Conservation (phyloP, 1,140 invertebrate genomes). For the Drosophila sucinea region DNA sequence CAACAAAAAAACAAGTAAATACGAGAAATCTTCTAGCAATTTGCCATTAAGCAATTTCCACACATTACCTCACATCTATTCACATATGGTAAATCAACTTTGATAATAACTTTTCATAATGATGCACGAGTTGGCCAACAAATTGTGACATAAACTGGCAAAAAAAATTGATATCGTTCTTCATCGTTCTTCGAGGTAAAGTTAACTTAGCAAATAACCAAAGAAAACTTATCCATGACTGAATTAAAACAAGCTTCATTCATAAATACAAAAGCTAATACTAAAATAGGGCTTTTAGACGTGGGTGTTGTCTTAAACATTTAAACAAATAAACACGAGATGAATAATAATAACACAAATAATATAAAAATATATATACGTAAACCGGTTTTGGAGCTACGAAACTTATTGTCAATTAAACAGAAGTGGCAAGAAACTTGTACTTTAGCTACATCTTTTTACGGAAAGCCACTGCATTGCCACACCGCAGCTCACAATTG, state of each 20-base stretch:
- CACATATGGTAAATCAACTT: slow-evolving; percentile 42
- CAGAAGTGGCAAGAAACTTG: slow-evolving; percentile 54
- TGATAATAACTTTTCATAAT: slow-evolving; percentile 73
- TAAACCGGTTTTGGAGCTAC: slow-evolving; percentile 46
- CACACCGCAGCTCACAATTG: slow-evolving; percentile 47
- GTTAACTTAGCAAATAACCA: slow-evolving; percentile 45
- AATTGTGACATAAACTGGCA: slow-evolving; percentile 59
- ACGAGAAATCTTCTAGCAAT: slow-evolving; percentile 45
- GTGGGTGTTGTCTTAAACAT: slow-evolving; percentile 16
- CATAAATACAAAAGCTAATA: slow-evolving; percentile 35
- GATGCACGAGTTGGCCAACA: slow-evolving; percentile 58
- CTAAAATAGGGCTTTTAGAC: slow-evolving; percentile 23
- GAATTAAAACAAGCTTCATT: slow-evolving; percentile 49
- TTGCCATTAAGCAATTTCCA: slow-evolving; percentile 64
- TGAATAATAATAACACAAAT: slow-evolving; percentile 27
- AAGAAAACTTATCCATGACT: slow-evolving; percentile 13
- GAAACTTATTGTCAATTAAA: slow-evolving; percentile 29
- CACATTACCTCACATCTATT: slow-evolving; percentile 33
- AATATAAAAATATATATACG: slow-evolving; percentile 21
- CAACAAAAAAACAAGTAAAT: not conserved
- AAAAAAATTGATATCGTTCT: slow-evolving; percentile 20
- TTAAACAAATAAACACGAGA: slow-evolving; percentile 41
- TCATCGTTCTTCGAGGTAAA: slow-evolving; percentile 47
- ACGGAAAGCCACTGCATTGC: slow-evolving; percentile 44
- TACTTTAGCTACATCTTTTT: slow-evolving; percentile 40